Conservation (phyloP, 2,113 vertebrate genomes). For the Proteles cristata region DNA sequence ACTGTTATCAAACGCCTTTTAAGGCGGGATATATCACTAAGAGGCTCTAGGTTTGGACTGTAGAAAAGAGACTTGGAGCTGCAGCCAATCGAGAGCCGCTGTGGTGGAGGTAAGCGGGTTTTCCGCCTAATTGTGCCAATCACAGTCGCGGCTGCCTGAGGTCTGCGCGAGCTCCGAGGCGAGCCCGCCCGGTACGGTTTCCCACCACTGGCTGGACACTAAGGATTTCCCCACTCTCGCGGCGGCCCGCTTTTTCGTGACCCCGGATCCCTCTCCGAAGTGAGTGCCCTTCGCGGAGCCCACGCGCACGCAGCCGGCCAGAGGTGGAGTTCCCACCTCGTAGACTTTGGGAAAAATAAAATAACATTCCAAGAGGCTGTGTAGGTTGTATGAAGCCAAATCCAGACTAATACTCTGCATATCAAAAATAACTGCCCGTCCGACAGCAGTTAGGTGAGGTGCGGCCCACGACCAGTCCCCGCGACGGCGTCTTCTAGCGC, state of each 20-base stretch:
- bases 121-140: conserved; percentile 43
- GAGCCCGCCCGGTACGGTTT: background rate
- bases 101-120: background rate
- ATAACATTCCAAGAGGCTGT: background rate
- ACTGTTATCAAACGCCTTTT: conserved; percentile 45
- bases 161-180: background rate
- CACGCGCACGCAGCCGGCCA: fast-evolving
- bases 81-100: background rate
- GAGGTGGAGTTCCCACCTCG: background rate
- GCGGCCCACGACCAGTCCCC: background rate
- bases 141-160: background rate
- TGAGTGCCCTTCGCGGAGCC: fast-evolving
- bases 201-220: background rate
- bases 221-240: background rate
- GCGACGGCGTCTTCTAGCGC: background rate
- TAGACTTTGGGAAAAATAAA: background rate
- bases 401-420: background rate
- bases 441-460: background rate
- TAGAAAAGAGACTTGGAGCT: background rate
- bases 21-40: conserved; percentile 56
- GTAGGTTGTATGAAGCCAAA: background rate
- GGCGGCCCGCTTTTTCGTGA: fast-evolving
- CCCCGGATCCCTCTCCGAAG: fast-evolving
- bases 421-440: background rate
- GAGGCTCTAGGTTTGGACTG: background rate